Evolutionary conservation across 2,113 vertebrate species (phyloP), one percentile per base, ranked within the genome.

Genomic region (Semnornis frantzii): DNA sequence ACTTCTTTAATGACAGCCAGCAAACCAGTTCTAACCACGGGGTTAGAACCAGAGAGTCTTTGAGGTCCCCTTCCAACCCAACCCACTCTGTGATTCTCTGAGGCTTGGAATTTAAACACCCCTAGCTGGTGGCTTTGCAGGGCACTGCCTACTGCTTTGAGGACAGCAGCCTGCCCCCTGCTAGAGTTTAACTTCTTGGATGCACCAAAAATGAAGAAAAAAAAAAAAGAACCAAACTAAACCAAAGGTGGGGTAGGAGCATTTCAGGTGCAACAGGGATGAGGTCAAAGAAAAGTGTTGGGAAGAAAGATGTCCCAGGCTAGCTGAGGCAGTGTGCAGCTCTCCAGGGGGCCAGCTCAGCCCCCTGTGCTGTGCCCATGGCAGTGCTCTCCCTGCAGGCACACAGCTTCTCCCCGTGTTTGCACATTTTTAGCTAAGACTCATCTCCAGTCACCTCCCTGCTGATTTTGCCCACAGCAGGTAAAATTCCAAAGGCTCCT

Each of bases 1-100:
- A 21, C 18, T 97, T 96, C 92, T 92, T 94, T 87, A 82, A 78
- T 94, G 54, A 60, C 37, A 96, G 59, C 92, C 55, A 85, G 80
- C 93, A 96, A 97, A 46, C 44, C 44, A 17, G 44, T 46, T 46
- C 44, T 46, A 46, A 46, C 6, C 52, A 54, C 11, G 52, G 52
- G 23, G 11, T 54, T 54, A 25, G 52, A 54, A 54, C 52, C 15
- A 46, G 23, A 54, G 11, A 12, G 25, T 54, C 52, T 54, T 25
- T 54, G 25, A 54, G 52, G 52, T 54, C 52, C 52, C 12, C 52
- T 54, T 54, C 52, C 52, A 54, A 54, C 21, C 50, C 50, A 52
- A 52, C 10, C 21, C 23, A 54, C 27, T 54, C 52, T 25, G 24
- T 27, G 52, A 54, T 54, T 54, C 52, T 27, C 12, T 54, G 5